Evolutionary conservation across 2,113 vertebrate species (phyloP).

Genomic region (Pygoscelis adeliae): DNA sequence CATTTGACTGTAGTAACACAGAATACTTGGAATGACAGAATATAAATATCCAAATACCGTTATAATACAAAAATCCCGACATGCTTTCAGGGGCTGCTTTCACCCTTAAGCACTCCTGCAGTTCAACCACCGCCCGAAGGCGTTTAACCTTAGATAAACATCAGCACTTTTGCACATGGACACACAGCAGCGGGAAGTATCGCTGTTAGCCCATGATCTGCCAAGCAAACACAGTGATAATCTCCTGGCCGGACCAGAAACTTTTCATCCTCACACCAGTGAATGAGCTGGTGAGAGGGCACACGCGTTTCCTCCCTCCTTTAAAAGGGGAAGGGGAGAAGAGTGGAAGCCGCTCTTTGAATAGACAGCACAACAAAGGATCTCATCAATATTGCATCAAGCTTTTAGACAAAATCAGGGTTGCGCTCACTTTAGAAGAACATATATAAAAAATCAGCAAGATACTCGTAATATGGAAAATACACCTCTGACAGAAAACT

Average conservation of each 20-base stretch:
- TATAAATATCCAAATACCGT: background rate
- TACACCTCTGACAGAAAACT: background rate
- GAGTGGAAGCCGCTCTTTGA: background rate
- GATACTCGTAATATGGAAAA: rapidly evolving
- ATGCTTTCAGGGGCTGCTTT: background rate
- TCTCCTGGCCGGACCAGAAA: rapidly evolving
- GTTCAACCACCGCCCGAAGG: background rate
- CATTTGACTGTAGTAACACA: background rate
- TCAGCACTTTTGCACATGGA: background rate
- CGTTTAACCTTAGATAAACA: background rate
- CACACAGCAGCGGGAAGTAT: background rate
- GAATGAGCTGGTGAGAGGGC: background rate
- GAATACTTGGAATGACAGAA: background rate
- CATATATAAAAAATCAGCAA: background rate
- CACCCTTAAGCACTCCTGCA: background rate
- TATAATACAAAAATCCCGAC: background rate
- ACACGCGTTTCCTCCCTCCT: background rate
- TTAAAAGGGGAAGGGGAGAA: background rate
- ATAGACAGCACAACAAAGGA: background rate
- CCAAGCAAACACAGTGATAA: background rate
- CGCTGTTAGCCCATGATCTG: background rate
- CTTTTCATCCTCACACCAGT: background rate
- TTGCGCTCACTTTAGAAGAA: background rate
- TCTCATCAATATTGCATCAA: background rate
- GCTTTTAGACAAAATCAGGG: background rate